These are phyloP conservation scores for Alexandromys fortis DNA, from an alignment of 2,113 vertebrate species.

Conservation along the genomic window DNA sequence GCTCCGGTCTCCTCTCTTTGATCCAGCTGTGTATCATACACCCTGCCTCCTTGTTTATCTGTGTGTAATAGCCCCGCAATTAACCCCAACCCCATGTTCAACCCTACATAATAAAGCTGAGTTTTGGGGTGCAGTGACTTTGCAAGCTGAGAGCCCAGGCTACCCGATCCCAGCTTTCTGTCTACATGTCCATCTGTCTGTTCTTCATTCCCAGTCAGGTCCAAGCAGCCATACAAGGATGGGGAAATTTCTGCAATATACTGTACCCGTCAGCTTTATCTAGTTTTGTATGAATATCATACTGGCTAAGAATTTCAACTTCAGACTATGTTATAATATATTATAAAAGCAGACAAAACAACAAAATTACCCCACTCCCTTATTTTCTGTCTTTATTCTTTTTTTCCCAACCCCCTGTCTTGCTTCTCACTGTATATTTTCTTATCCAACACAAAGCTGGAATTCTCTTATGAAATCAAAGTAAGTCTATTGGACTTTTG, in stretches of 20 bases:
- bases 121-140: neutral
- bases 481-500: neutral
- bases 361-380: neutral
- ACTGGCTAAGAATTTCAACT: slow-evolving; percentile 12
- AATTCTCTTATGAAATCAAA: slow-evolving; percentile 42
- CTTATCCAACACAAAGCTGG: slow-evolving; percentile 16
- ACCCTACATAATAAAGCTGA: neutral
- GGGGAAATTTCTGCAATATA: neutral
- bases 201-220: neutral
- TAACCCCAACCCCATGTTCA: neutral
- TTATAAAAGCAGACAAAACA: neutral
- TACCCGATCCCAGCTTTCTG: neutral
- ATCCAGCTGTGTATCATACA: neutral
- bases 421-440: neutral
- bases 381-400: neutral
- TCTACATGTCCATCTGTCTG: neutral
- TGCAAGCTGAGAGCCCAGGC: neutral
- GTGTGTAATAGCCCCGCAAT: neutral
- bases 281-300: neutral
- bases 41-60: neutral
- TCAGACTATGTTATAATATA: neutral
- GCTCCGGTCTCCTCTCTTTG: neutral
- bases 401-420: neutral
- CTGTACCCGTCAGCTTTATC: neutral
- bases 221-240: neutral